Evolutionary conservation across 2,113 vertebrate species (phyloP).

Genomic region (Cyanoramphus novaezelandiae): DNA sequence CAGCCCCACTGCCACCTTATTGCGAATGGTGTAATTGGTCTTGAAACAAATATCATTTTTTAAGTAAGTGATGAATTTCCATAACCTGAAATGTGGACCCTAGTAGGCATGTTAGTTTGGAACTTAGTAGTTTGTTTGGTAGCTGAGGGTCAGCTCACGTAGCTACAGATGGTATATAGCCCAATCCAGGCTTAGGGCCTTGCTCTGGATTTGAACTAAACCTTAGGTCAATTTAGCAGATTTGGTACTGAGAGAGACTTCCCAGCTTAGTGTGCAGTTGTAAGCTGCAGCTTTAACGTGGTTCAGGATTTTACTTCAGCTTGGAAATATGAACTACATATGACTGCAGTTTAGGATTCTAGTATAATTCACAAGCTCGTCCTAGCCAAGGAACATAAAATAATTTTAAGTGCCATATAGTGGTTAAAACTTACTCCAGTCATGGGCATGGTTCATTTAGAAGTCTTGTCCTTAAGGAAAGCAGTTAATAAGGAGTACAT

Average conservation of each 20-base stretch:
- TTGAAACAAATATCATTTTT: not conserved
- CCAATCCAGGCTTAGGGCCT: fast-evolving
- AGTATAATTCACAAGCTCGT: not conserved
- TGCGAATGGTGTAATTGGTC: not conserved
- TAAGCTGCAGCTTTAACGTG: not conserved
- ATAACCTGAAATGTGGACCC: not conserved
- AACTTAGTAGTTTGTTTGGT: not conserved
- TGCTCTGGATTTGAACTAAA: not conserved
- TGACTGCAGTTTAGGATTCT: not conserved
- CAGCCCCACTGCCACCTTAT: not conserved
- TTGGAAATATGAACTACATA: not conserved
- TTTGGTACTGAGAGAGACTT: not conserved
- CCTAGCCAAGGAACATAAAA: not conserved
- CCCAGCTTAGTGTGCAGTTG: not conserved
- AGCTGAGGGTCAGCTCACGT: not conserved
- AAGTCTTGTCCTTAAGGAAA: not conserved
- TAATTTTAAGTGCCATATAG: not conserved
- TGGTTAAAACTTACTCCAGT: not conserved
- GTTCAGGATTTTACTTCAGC: not conserved
- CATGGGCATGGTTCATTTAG: not conserved
- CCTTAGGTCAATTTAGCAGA: not conserved
- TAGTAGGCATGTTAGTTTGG: not conserved
- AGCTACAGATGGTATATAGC: not conserved
- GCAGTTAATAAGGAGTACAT: not conserved
- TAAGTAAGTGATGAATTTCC: not conserved